These are phyloP conservation scores for Zhengitettix transpicula DNA, from an alignment of 2,888 invertebrate species.

Conservation along the genomic window DNA sequence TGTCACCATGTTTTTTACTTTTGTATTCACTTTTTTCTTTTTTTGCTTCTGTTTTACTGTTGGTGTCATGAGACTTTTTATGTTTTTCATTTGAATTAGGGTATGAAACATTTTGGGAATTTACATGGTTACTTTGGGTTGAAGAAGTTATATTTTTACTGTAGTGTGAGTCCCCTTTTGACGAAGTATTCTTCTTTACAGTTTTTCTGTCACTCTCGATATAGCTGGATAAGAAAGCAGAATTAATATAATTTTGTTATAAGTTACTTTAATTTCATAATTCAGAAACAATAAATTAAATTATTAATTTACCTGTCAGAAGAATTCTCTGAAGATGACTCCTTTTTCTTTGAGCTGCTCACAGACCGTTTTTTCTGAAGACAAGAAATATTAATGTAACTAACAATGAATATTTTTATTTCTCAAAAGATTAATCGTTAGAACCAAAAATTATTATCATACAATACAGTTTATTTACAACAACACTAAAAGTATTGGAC, in stretches of 20 bases:
- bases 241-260: not conserved
- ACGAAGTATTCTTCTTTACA: not conserved
- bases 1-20: constrained; percentile 5
- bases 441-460: no score
- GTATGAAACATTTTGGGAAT: no score
- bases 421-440: no score
- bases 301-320: constrained; percentile 30
- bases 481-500: no score
- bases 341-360: constrained; percentile 31
- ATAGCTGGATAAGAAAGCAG: not conserved
- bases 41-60: not conserved
- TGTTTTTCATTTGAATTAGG: constrained; percentile 1
- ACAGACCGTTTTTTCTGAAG: constrained; percentile 34
- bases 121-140: not conserved
- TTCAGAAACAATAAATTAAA: no score
- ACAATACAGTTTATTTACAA: no score
- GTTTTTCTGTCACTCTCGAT: not conserved
- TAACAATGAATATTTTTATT: no score
- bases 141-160: not conserved
- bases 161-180: not conserved
- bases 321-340: constrained; percentile 35
- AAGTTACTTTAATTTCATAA: no score
- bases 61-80: not conserved
- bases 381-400: constrained; percentile 16
- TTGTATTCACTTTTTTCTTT: constrained; percentile 3